A percentile compares a stretch with the other conserved stretches of the same genome.
phyloP scores from a whole-genome alignment of 1,140 invertebrate species.

The Ganaspis sp. region DNA sequence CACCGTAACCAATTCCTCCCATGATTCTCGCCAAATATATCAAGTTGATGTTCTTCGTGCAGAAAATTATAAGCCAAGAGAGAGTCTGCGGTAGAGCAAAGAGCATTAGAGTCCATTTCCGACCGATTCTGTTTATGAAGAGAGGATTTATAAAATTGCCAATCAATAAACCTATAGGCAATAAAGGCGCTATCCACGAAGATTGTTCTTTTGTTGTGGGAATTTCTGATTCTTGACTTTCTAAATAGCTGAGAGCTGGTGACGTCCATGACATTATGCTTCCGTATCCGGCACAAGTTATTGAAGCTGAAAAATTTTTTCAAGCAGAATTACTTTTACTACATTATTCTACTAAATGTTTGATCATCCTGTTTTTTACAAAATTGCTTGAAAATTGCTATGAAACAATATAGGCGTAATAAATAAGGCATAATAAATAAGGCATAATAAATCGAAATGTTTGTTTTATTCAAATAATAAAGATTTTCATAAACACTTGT shows the following conservation, averaged over 20 bases:
- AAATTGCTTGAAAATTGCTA: no score
- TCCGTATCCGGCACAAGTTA: not conserved
- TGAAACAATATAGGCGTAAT: no score
- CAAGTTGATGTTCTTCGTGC: not conserved
- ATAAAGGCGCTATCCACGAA: not conserved
- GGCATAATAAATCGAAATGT: no score
- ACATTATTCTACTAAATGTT: no score
- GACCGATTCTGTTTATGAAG: not conserved
- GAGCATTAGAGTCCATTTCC: not conserved
- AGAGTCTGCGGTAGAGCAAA: not conserved
- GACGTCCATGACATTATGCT: not conserved
- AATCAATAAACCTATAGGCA: not conserved
- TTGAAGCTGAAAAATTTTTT: not conserved
- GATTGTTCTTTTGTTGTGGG: not conserved
- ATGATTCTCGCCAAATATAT: slow-evolving; percentile 2
- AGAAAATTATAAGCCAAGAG: not conserved
- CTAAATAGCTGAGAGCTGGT: not conserved
- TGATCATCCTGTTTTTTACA: no score
- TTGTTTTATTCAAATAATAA: no score
- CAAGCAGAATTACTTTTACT: not conserved
- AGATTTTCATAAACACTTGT: no score
- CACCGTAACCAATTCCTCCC: not conserved
- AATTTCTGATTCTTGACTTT: not conserved
- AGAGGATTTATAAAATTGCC: not conserved
- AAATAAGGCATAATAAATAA: no score